These are phyloP conservation scores for Lasioglossum albipes DNA, from an alignment of 1,140 invertebrate species.

Conservation along the genomic window DNA sequence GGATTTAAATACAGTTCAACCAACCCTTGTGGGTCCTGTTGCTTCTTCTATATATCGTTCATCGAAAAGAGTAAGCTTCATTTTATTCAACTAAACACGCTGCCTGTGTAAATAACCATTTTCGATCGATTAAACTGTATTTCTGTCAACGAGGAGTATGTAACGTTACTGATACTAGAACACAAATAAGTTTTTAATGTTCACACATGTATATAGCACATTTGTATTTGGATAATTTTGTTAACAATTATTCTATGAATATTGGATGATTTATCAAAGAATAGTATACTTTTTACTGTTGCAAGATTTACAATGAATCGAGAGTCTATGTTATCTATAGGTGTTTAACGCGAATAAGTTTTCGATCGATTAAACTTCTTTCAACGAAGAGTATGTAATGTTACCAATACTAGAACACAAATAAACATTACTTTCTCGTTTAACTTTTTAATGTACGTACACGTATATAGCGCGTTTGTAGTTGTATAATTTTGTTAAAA, in stretches of 20 bases:
- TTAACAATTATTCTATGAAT: neutral
- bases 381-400: neutral
- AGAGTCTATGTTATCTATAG: neutral
- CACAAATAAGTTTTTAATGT: neutral
- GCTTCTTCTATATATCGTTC: constrained; percentile 73
- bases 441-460: neutral
- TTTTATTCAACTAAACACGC: neutral
- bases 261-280: neutral
- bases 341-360: no score
- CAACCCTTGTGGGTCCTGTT: constrained; percentile 70
- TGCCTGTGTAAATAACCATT: neutral
- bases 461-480: no score
- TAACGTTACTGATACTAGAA: neutral
- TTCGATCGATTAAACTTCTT: neutral
- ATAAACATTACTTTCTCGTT: neutral
- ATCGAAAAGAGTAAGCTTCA: constrained; percentile 73
- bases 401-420: neutral
- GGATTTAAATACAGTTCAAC: constrained; percentile 71
- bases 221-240: neutral
- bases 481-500: neutral
- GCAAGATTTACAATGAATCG: neutral
- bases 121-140: neutral
- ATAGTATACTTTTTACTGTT: neutral
- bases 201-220: neutral
- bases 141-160: neutral